Evolutionary conservation across 2,888 invertebrate species (phyloP), one percentile per base, ranked within the genome.

Genomic region (Unio pictorum): DNA sequence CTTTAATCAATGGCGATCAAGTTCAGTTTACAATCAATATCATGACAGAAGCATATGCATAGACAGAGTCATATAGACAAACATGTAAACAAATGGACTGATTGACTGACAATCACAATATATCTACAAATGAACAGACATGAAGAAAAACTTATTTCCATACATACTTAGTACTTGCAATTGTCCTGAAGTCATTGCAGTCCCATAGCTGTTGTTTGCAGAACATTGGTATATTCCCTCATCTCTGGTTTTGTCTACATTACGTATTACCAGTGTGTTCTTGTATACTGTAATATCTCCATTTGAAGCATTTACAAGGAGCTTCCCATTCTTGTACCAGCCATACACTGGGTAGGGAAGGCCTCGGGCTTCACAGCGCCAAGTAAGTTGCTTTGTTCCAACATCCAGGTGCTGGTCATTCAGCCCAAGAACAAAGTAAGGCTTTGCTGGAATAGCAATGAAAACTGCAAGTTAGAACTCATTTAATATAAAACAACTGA

Each of bases 211-310:
- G 63, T 98, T 98, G 70, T 92, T 64, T 0, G 97, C 97, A 83
- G 94, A 93, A 89, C 98, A 98, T 86, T 98, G 98, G 89, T 95
- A 98, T 96, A 98, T 97, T 55, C 95, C 98, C 67, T 95, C 94
- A 90, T 81, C 73, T 17, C 68, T 56, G 2, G 69, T 67, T 18
- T 61, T 45, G 23, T 79, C 67, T 0, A 81, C 69, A 54, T 73
- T 74, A 8, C 63, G 59, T 54, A 88, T 79, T 30, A 74, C 75
- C 30, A 86, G 67, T 17, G 80, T 76, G 66, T 85, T 87, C 60
- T 67, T 64, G 55, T 62, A 54, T 5, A 81, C 69, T 8, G 64
- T 67, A 11, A 78, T 58, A 55, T 69, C 66, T 0, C 76, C 73
- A 56, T 74, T 69, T 8, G 73, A 62, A 45, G 61, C 66, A 64